Percentiles rank a stretch among this genome's conserved stretches.
These are phyloP conservation scores for Diloba caeruleocephala DNA, from an alignment of 2,888 invertebrate species.

Conservation along the genomic window DNA sequence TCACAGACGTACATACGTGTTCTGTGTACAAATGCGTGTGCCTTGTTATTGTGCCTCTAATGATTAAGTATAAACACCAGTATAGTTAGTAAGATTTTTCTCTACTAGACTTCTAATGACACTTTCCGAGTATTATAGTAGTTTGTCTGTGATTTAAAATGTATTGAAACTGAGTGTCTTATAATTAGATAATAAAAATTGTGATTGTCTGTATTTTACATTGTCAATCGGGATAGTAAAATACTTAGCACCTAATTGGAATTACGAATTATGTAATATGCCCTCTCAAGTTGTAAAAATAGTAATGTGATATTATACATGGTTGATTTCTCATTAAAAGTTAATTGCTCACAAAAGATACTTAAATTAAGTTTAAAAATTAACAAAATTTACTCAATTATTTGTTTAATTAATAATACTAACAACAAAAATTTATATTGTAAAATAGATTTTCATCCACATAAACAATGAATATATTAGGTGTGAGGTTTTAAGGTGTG, in stretches of 20 bases:
- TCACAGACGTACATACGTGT: conserved; percentile 16
- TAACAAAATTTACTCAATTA: conserved; percentile 37
- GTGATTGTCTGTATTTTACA: conserved; percentile 24
- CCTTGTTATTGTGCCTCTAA: conserved; percentile 53
- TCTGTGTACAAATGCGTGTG: conserved; percentile 48
- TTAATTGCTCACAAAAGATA: conserved; percentile 75
- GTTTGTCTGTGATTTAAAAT: conserved; percentile 33
- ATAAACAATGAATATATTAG: conserved; percentile 7
- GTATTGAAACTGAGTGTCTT: conserved; percentile 43
- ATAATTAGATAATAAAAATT: conserved; percentile 17
- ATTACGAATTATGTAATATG: neutral
- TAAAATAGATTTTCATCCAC: conserved; percentile 4
- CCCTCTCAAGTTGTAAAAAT: conserved; percentile 1
- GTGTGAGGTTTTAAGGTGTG: conserved; percentile 14
- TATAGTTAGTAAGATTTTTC: conserved; percentile 18
- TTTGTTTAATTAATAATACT: conserved; percentile 23
- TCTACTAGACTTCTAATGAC: conserved; percentile 19
- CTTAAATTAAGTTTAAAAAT: conserved; percentile 67
- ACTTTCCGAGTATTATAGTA: conserved; percentile 16
- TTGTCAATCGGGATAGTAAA: conserved; percentile 8
- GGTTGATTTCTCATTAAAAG: conserved; percentile 18
- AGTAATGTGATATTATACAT: neutral
- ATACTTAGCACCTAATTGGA: conserved; percentile 19
- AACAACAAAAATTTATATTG: conserved; percentile 20
- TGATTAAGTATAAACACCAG: conserved; percentile 21